phyloP scores from a whole-genome alignment of 2,888 invertebrate species.

The Standfussiana lucernea region DNA sequence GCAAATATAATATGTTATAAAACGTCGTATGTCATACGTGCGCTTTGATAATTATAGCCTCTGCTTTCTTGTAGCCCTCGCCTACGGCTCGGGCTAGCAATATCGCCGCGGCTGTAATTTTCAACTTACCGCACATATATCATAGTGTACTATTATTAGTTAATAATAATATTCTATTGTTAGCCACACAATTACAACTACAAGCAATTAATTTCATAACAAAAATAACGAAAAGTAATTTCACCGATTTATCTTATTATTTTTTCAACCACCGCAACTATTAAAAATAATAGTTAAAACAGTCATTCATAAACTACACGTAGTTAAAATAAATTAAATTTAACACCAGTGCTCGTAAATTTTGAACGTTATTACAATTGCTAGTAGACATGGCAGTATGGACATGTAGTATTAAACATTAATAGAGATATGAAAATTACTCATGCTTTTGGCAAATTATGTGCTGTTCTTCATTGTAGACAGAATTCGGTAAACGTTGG shows the following conservation, averaged over 20 bases:
- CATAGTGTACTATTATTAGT: too few species aligned
- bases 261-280: not conserved
- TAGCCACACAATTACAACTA: not conserved
- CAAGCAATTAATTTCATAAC: not conserved
- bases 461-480: not conserved
- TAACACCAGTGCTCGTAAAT: conserved; percentile 52
- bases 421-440: conserved; percentile 48
- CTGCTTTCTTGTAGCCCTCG: too few species aligned
- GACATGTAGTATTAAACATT: conserved; percentile 42
- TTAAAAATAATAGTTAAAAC: conserved; percentile 18
- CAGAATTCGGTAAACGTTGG: not conserved
- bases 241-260: not conserved
- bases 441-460: conserved; percentile 5
- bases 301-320: conserved; percentile 37
- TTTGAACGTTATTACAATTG: conserved; percentile 54
- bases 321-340: conserved; percentile 52
- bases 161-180: not conserved
- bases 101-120: too few species aligned
- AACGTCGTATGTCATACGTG: too few species aligned
- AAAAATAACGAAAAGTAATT: not conserved
- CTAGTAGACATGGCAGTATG: conserved; percentile 56
- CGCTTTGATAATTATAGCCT: too few species aligned
- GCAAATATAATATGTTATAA: too few species aligned
- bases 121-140: too few species aligned
- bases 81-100: too few species aligned